These are phyloP conservation scores for Emys orbicularis DNA, from an alignment of 2,797 vertebrate genomes.

Conservation along the genomic window DNA sequence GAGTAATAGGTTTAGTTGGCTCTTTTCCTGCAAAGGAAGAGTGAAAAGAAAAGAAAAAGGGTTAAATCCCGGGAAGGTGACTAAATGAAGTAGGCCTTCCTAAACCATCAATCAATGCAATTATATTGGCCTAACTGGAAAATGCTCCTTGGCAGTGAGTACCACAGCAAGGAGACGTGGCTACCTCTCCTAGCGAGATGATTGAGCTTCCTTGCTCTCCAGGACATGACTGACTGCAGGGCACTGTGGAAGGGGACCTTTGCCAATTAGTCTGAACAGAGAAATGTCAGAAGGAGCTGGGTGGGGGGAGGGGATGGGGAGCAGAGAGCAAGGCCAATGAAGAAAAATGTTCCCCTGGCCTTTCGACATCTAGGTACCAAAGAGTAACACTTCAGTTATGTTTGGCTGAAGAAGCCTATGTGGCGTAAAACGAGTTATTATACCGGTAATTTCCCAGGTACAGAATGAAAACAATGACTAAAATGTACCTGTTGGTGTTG, in stretches of 20 bases:
- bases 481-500: background rate
- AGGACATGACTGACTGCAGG: background rate
- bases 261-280: background rate
- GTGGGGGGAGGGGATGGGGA: rapidly evolving
- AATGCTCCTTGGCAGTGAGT: background rate
- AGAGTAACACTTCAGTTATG: background rate
- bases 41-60: slow-evolving; percentile 19
- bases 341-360: rapidly evolving
- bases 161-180: background rate
- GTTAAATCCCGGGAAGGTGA: background rate
- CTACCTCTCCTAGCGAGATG: too few species aligned
- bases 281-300: background rate
- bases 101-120: background rate
- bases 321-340: background rate
- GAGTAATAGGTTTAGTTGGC: slow-evolving; percentile 56
- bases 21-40: slow-evolving; percentile 59
- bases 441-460: background rate
- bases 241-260: background rate
- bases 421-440: rapidly evolving
- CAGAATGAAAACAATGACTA: background rate
- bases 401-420: background rate
- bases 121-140: too few species aligned
- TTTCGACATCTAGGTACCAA: background rate
- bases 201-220: background rate
- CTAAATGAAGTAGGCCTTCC: background rate